These are phyloP conservation scores for Sander lucioperca DNA, from an alignment of 2,113 vertebrate genomes.

Conservation along the genomic window DNA sequence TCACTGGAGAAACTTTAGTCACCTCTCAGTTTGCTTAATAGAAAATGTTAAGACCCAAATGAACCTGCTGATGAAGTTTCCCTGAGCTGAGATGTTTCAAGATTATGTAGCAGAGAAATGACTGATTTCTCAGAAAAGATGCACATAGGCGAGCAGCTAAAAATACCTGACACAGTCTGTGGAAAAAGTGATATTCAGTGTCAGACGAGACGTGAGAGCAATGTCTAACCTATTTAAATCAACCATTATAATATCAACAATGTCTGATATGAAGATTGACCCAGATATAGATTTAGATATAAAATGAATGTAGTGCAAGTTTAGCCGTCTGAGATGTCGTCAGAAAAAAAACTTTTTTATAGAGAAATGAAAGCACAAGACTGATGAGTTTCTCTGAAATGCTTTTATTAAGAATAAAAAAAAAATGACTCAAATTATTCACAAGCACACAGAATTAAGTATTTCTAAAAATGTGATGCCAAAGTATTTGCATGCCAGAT, in stretches of 20 bases:
- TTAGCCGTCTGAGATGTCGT: not conserved
- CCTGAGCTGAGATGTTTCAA: too few species aligned
- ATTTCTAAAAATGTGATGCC: not conserved
- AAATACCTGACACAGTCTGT: constrained; percentile 27
- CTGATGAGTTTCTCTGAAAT: not conserved
- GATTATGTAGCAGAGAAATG: constrained; percentile 10
- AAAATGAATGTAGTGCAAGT: not conserved
- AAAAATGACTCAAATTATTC: not conserved
- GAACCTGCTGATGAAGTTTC: too few species aligned
- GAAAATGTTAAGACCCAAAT: too few species aligned
- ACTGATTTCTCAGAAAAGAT: constrained; percentile 32
- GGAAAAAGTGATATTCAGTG: constrained; percentile 9
- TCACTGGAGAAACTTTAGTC: not conserved
- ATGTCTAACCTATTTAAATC: not conserved
- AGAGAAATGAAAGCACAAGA: not conserved
- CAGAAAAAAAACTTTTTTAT: not conserved
- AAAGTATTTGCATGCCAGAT: not conserved
- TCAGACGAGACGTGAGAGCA: not conserved
- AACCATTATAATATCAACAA: not conserved
- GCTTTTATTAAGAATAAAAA: constrained; percentile 43
- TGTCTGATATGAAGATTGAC: not conserved
- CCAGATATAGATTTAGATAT: not conserved
- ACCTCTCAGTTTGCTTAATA: too few species aligned
- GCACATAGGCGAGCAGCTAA: constrained; percentile 6
- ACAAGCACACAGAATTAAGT: not conserved